Conservation (phyloP, 2,888 invertebrate genomes). For the Alsophila aescularia region DNA sequence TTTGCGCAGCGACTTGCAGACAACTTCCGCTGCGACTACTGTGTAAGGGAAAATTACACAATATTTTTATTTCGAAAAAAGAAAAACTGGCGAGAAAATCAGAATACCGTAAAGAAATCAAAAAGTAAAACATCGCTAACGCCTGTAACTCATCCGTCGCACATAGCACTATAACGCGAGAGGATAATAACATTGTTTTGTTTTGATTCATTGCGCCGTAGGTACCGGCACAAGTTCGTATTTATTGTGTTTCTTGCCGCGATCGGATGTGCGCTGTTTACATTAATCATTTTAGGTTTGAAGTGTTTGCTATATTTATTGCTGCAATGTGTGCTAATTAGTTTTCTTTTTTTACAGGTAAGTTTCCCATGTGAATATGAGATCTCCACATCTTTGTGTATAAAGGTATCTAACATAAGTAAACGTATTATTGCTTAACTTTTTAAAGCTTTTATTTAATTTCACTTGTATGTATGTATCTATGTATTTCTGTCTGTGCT, state of each 20-base stretch:
- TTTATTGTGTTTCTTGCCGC: constrained; percentile 72
- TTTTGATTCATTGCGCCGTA: constrained; percentile 81
- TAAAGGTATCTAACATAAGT: too few species aligned
- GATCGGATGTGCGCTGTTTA: constrained; percentile 60
- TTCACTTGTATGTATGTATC: too few species aligned
- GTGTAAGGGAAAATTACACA: too few species aligned
- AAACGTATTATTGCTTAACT: too few species aligned
- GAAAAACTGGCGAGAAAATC: too few species aligned
- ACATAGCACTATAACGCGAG: constrained; percentile 59
- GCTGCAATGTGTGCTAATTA: constrained; percentile 12
- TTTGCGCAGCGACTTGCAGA: too few species aligned
- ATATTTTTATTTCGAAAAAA: too few species aligned
- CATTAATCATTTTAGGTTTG: constrained; percentile 52
- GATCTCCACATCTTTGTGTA: too few species aligned
- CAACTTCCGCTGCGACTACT: too few species aligned
- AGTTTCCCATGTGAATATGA: background rate
- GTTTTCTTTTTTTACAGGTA: constrained; percentile 6
- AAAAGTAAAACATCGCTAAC: constrained; percentile 26
- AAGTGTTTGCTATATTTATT: constrained; percentile 9
- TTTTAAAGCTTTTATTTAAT: too few species aligned
- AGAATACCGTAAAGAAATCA: background rate
- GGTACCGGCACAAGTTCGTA: constrained; percentile 69
- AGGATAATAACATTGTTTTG: constrained; percentile 83
- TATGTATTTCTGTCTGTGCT: too few species aligned
- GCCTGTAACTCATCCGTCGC: constrained; percentile 39